phyloP scores from a whole-genome alignment of 2,113 vertebrate genomes.

The Gymnarchus niloticus region DNA sequence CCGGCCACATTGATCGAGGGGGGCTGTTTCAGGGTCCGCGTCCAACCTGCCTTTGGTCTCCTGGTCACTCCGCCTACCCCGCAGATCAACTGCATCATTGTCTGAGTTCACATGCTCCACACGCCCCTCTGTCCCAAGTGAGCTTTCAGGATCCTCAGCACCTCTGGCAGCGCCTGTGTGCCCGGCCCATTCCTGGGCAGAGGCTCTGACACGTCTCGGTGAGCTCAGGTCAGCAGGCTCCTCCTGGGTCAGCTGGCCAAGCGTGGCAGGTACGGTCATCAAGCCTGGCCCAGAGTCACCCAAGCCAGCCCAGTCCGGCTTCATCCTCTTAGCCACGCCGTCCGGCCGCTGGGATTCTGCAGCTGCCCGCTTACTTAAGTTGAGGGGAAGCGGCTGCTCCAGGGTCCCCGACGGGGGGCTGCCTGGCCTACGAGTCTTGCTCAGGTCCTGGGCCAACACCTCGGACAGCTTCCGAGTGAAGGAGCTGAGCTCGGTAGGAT shows the following conservation, averaged over 20 bases:
- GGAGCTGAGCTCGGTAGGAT: slow-evolving; percentile 56
- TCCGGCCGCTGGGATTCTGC: slow-evolving; percentile 9
- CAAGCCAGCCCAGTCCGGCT: slow-evolving; percentile 2
- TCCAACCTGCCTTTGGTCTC: background rate
- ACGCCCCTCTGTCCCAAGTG: background rate
- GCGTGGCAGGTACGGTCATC: slow-evolving; percentile 14
- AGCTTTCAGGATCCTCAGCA: background rate
- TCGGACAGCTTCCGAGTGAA: slow-evolving; percentile 66
- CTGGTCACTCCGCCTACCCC: background rate
- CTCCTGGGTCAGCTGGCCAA: slow-evolving; percentile 50
- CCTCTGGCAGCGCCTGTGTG: background rate
- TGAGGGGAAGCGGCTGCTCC: slow-evolving; percentile 64
- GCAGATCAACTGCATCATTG: background rate
- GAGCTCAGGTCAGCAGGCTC: slow-evolving; percentile 67
- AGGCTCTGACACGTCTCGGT: slow-evolving; percentile 61
- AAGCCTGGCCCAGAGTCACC: background rate
- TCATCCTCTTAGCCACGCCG: slow-evolving; percentile 18
- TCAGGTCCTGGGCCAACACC: slow-evolving; percentile 64
- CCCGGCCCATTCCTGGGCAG: slow-evolving; percentile 48
- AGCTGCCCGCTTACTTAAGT: slow-evolving; percentile 60
- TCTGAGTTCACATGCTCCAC: background rate
- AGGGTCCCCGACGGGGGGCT: slow-evolving; percentile 43
- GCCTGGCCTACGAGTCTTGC: slow-evolving; percentile 33
- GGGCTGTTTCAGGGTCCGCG: background rate
- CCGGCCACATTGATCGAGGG: background rate